Evolutionary conservation across 2,797 vertebrate genomes (phyloP).

Genomic region (Percopsis omiscomaycus): DNA sequence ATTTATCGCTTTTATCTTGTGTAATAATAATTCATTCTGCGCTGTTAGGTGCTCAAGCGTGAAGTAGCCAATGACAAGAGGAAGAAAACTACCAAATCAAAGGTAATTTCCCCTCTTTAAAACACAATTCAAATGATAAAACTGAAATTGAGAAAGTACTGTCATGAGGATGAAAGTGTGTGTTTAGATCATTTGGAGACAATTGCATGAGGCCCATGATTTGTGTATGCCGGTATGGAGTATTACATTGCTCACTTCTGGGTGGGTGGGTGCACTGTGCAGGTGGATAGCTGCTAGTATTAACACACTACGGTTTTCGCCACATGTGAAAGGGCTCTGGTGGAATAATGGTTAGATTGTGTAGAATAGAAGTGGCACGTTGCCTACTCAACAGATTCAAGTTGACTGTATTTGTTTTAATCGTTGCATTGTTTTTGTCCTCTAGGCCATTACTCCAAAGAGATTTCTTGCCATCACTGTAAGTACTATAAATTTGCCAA

Average conservation of each 20-base stretch:
- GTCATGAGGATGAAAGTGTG: not conserved
- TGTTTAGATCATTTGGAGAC: conserved; percentile 57
- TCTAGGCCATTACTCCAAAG: conserved; percentile 93
- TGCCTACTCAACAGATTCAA: not conserved
- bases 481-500: conserved; percentile 59
- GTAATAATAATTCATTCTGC: conserved; percentile 4
- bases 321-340: not conserved
- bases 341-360: not conserved
- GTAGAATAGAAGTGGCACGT: not conserved
- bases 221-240: conserved; percentile 68
- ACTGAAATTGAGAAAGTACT: not conserved
- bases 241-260: conserved; percentile 25
- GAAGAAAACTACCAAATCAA: conserved; percentile 91
- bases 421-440: conserved; percentile 14
- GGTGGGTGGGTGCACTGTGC: conserved; percentile 35
- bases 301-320: not conserved
- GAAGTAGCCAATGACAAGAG: conserved; percentile 84
- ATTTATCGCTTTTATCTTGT: not conserved
- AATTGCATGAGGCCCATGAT: conserved; percentile 55
- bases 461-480: conserved; percentile 91
- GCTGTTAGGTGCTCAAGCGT: conserved; percentile 85
- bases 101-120: conserved; percentile 73
- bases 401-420: not conserved
- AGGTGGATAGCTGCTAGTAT: not conserved
- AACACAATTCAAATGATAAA: not conserved